Percentiles rank a stretch among this genome's conserved stretches.
Conservation (phyloP, 2,797 vertebrate genomes). For the Phrynocephalus guinanensis region DNA sequence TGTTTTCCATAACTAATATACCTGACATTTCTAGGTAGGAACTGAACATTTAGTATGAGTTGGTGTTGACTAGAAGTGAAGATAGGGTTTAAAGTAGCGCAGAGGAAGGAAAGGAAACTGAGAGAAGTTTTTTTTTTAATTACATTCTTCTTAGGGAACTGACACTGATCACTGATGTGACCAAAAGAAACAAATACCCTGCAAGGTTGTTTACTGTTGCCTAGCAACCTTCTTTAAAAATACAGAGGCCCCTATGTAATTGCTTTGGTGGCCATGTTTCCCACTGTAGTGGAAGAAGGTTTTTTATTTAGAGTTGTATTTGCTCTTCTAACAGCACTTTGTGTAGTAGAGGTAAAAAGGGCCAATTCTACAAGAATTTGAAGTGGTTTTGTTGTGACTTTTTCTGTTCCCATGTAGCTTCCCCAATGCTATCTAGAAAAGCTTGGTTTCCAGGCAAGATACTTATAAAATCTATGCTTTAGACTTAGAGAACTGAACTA, state of each 20-base stretch:
- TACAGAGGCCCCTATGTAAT: not conserved
- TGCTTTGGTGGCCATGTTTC: slow-evolving; percentile 4
- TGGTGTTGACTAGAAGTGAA: not conserved
- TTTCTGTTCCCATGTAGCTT: not conserved
- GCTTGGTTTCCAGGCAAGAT: not conserved
- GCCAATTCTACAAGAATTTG: not conserved
- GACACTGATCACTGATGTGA: not conserved
- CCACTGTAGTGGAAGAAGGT: not conserved
- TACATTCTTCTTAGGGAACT: not conserved
- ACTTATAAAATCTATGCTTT: not conserved
- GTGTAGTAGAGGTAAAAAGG: not conserved
- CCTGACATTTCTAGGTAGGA: not conserved
- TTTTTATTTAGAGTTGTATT: not conserved
- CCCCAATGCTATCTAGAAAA: not conserved
- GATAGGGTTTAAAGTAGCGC: not conserved
- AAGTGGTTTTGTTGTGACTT: not conserved
- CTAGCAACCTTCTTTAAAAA: slow-evolving; percentile 9
- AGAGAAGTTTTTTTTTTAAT: slow-evolving; percentile 10
- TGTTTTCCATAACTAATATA: not conserved
- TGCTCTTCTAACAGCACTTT: not conserved
- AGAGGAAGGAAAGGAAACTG: not conserved
- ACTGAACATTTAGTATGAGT: not conserved
- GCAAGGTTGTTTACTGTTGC: slow-evolving; percentile 12
- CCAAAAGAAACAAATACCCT: slow-evolving; percentile 10
- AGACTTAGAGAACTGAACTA: not conserved